Conservation (phyloP, 2,113 vertebrate genomes). For the Gobiocypris rarus region DNA sequence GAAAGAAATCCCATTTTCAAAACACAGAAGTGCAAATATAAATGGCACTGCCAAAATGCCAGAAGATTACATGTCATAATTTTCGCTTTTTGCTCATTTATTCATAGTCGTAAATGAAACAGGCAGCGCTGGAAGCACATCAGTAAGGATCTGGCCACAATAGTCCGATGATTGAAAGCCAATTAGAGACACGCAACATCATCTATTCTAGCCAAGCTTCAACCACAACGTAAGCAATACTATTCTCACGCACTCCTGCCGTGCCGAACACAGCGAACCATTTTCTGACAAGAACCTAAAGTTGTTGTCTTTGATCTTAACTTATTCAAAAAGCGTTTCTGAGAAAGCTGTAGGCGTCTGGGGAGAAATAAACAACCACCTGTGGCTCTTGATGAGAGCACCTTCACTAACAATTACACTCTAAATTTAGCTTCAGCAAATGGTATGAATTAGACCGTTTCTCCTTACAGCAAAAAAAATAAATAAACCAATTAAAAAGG, state of each 20-base stretch:
- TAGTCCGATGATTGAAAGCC: slow-evolving; percentile 30
- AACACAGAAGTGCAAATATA: slow-evolving; percentile 34
- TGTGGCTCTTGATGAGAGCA: slow-evolving; percentile 28
- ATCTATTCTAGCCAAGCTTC: background rate
- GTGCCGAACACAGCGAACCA: background rate
- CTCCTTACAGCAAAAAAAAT: background rate
- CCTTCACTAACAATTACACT: slow-evolving; percentile 19
- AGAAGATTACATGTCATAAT: slow-evolving; percentile 20
- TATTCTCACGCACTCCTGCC: background rate
- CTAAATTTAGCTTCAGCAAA: slow-evolving; percentile 7
- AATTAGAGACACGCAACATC: slow-evolving; percentile 23
- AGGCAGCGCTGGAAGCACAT: slow-evolving; percentile 28
- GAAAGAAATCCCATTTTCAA: slow-evolving; percentile 42
- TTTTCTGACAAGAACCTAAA: background rate
- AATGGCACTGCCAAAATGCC: slow-evolving; percentile 12
- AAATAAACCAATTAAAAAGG: background rate
- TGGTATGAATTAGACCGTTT: background rate
- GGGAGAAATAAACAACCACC: slow-evolving; percentile 5
- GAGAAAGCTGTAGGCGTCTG: background rate
- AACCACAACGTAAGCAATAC: background rate
- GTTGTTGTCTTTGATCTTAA: background rate
- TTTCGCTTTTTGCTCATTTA: slow-evolving; percentile 29
- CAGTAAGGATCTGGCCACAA: slow-evolving; percentile 32
- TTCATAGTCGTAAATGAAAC: slow-evolving; percentile 34
- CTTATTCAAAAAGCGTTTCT: slow-evolving; percentile 2